Conservation (phyloP, 2,797 vertebrate species). For the Euphonia xanthogaster region DNA sequence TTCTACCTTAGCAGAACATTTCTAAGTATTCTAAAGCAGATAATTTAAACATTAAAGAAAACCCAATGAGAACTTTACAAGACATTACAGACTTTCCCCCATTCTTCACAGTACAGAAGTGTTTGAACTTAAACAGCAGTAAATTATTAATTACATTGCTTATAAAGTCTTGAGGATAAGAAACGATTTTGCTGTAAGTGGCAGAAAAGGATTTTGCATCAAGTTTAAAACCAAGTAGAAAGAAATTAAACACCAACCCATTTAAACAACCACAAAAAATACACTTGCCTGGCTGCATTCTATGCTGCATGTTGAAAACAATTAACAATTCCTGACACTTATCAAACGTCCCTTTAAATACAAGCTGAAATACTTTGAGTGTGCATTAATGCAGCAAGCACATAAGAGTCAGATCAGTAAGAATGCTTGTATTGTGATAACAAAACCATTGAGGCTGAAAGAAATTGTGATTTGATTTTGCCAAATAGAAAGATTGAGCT, state of each 20-base stretch:
- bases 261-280: background rate
- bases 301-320: background rate
- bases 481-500: background rate
- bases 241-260: constrained; percentile 5
- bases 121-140: constrained; percentile 37
- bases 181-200: background rate
- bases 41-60: constrained; percentile 61
- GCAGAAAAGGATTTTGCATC: background rate
- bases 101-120: constrained; percentile 1
- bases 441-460: background rate
- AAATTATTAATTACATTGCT: constrained; percentile 29
- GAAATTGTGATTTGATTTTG: background rate
- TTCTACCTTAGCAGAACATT: constrained; percentile 30
- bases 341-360: background rate
- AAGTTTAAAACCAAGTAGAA: background rate
- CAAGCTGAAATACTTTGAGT: background rate
- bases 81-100: background rate
- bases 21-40: constrained; percentile 34
- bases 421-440: background rate
- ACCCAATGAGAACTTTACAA: constrained; percentile 50
- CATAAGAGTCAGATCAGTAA: background rate
- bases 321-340: background rate
- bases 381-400: background rate
- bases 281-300: background rate
- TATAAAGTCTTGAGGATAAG: background rate